Evolutionary conservation across 2,888 invertebrate species (phyloP).

Genomic region (Orthonevra nobilis): DNA sequence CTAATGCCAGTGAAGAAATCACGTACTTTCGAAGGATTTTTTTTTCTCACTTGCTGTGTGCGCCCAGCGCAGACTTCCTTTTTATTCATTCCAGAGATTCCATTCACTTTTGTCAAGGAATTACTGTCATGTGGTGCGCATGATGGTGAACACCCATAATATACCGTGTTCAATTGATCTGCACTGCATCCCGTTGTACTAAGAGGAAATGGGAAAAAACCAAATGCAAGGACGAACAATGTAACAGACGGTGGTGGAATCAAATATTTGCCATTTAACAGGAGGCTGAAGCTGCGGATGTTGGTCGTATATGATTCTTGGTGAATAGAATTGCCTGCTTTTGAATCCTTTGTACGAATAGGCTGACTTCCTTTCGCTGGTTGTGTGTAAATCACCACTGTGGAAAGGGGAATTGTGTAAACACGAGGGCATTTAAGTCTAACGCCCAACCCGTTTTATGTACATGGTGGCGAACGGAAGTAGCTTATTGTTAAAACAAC

Average conservation of each 20-base stretch:
- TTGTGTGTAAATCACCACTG: constrained; percentile 49
- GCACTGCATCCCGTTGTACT: constrained; percentile 23
- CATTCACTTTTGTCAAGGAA: constrained; percentile 29
- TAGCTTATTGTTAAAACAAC: constrained; percentile 59
- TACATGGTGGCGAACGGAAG: constrained; percentile 44
- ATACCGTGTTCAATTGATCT: constrained; percentile 50
- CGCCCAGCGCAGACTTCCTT: constrained; percentile 42
- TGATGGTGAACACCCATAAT: constrained; percentile 36
- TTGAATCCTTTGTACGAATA: constrained; percentile 64
- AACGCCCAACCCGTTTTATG: constrained; percentile 60
- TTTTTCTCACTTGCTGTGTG: constrained; percentile 52
- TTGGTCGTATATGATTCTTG: constrained; percentile 19
- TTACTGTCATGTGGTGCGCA: constrained; percentile 59
- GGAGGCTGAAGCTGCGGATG: constrained; percentile 47
- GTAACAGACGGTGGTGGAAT: constrained; percentile 54
- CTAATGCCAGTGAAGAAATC: constrained; percentile 30
- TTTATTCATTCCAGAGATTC: constrained; percentile 31
- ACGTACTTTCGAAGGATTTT: constrained; percentile 45
- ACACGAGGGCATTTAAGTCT: constrained; percentile 58
- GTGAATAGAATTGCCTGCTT: constrained; percentile 57
- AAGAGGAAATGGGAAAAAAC: constrained; percentile 31
- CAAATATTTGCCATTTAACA: constrained; percentile 60
- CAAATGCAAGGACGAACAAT: constrained; percentile 58
- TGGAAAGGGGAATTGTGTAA: constrained; percentile 31
- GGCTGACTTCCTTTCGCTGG: constrained; percentile 60